These are phyloP conservation scores for Dipodomys ordii DNA, from an alignment of 2,113 vertebrate species.

Conservation along the genomic window DNA sequence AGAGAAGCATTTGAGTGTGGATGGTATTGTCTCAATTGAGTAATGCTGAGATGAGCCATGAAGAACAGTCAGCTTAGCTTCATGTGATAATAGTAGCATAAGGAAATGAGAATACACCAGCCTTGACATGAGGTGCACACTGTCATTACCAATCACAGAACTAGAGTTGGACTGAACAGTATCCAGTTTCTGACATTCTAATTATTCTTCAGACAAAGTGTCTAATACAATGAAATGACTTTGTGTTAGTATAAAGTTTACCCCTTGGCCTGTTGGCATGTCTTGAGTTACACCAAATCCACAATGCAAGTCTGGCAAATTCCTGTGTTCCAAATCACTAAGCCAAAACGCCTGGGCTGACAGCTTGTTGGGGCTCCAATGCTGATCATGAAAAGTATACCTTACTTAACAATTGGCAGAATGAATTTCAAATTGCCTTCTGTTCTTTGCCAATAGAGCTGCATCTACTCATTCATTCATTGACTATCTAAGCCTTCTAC, in stretches of 20 bases:
- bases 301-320: conserved; percentile 62
- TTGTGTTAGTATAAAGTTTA: conserved; percentile 28
- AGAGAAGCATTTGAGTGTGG: not conserved
- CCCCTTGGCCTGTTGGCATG: conserved; percentile 45
- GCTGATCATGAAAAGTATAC: conserved; percentile 22
- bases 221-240: conserved; percentile 28
- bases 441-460: not conserved
- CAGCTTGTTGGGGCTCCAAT: not conserved
- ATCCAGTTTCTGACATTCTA: not conserved
- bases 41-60: not conserved
- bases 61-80: not conserved
- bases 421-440: not conserved
- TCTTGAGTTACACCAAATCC: conserved; percentile 71
- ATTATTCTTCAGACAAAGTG: not conserved
- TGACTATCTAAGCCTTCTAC: not conserved
- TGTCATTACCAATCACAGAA: not conserved
- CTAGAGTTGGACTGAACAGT: not conserved
- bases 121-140: not conserved
- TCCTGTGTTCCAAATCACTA: conserved; percentile 56
- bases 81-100: not conserved
- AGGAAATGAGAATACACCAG: conserved; percentile 17
- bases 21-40: not conserved
- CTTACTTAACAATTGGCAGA: conserved; percentile 46
- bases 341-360: conserved; percentile 19
- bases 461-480: not conserved